These are phyloP conservation scores for Mythimna albipuncta DNA, from an alignment of 2,888 invertebrate species.

Conservation along the genomic window DNA sequence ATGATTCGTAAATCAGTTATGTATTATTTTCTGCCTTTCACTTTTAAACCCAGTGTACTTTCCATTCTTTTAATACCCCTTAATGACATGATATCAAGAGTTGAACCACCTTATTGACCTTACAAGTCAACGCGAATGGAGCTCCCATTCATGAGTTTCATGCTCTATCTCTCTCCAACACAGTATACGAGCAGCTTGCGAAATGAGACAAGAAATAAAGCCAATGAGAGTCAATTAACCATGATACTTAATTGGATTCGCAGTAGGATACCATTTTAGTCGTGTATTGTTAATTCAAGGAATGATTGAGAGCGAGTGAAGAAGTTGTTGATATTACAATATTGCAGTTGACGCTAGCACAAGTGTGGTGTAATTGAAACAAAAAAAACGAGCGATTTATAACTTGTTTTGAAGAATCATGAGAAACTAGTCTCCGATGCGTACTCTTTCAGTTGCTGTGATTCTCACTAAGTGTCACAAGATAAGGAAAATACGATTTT, in stretches of 20 bases:
- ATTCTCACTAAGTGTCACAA: constrained; percentile 10
- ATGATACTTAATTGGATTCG: constrained; percentile 66
- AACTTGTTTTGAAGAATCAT: constrained; percentile 46
- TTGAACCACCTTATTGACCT: constrained; percentile 87
- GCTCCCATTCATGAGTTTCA: constrained; percentile 78
- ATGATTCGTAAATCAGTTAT: constrained; percentile 18
- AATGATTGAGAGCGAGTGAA: constrained; percentile 44
- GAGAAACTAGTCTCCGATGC: neutral
- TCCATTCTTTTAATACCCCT: constrained; percentile 66
- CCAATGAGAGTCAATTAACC: constrained; percentile 79
- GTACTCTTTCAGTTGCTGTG: constrained; percentile 2
- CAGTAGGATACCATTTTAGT: constrained; percentile 56
- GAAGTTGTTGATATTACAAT: constrained; percentile 20
- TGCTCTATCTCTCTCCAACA: constrained; percentile 66
- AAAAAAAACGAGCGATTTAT: constrained; percentile 26
- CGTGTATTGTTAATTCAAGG: constrained; percentile 46
- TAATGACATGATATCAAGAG: constrained; percentile 71
- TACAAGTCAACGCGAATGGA: constrained; percentile 79
- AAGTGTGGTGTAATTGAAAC: constrained; percentile 19
- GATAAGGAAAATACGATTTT: neutral
- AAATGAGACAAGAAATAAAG: constrained; percentile 71
- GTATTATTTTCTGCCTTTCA: constrained; percentile 38
- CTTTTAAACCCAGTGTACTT: constrained; percentile 32
- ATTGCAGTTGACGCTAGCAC: neutral
- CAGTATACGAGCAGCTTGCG: constrained; percentile 32